phyloP scores from a whole-genome alignment of 2,797 vertebrate species.

The Discoglossus pictus region DNA sequence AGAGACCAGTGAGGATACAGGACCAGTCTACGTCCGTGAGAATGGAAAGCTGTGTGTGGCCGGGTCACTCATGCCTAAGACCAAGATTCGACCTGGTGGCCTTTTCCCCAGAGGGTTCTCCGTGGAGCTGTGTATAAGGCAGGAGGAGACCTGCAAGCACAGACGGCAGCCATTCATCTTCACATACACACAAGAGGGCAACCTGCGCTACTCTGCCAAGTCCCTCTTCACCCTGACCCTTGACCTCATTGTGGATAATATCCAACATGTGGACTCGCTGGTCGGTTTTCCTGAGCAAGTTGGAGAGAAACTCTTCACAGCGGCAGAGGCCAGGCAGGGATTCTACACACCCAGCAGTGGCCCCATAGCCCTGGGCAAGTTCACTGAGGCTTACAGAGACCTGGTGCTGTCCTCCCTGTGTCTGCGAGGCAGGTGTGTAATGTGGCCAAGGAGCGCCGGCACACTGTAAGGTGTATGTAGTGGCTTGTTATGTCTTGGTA shows the following conservation, averaged over 20 bases:
- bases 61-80: conserved; percentile 60
- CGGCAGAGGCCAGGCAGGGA: conserved; percentile 85
- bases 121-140: conserved; percentile 71
- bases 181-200: conserved; percentile 89
- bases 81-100: conserved; percentile 69
- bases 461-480: too few relatives aligned
- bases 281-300: conserved; percentile 94
- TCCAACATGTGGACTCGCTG: conserved; percentile 90
- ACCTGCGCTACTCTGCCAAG: conserved; percentile 86
- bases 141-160: conserved; percentile 66
- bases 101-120: conserved; percentile 76
- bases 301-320: conserved; percentile 86
- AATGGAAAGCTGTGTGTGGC: conserved; percentile 79
- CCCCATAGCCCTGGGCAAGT: conserved; percentile 81
- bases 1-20: conserved; percentile 63
- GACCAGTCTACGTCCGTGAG: conserved; percentile 84
- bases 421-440: conserved; percentile 82
- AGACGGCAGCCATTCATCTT: conserved; percentile 86
- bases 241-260: conserved; percentile 87
- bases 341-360: conserved; percentile 82
- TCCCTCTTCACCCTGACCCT: conserved; percentile 87
- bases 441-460: not conserved
- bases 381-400: conserved; percentile 87
- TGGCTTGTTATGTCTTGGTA: too few relatives aligned
- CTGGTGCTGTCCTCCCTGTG: conserved; percentile 88